Percentiles rank a stretch among this genome's conserved stretches.
Conservation (phyloP, 2,888 invertebrate species). For the Creontiades dilutus region DNA sequence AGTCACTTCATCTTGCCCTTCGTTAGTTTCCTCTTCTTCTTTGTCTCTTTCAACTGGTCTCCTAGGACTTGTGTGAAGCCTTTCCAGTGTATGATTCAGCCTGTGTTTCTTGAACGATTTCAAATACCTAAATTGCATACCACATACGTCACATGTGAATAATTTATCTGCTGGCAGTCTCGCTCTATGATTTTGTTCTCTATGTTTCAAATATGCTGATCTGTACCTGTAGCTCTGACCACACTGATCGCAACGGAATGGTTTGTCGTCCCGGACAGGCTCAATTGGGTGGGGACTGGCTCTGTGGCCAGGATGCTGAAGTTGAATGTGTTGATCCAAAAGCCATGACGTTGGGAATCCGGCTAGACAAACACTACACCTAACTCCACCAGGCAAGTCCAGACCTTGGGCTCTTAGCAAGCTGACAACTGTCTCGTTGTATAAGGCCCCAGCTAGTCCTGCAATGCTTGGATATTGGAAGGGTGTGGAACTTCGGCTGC, state of each 20-base stretch:
- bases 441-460: conserved; percentile 77
- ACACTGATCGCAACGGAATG: conserved; percentile 94
- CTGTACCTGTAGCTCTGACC: conserved; percentile 93
- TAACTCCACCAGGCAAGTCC: conserved; percentile 77
- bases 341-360: conserved; percentile 93
- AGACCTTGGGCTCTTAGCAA: conserved; percentile 73
- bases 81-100: conserved; percentile 90
- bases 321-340: conserved; percentile 89
- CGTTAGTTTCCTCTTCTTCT: conserved; percentile 76
- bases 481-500: conserved; percentile 81
- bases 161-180: conserved; percentile 92
- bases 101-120: conserved; percentile 95
- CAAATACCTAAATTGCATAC: conserved; percentile 93
- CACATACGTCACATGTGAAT: conserved; percentile 94
- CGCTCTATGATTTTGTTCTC: conserved; percentile 93
- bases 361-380: conserved; percentile 91
- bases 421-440: conserved; percentile 73
- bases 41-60: conserved; percentile 72
- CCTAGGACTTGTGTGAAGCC: conserved; percentile 82
- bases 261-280: conserved; percentile 85
- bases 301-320: conserved; percentile 86
- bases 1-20: conserved; percentile 76
- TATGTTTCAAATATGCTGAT: conserved; percentile 90
- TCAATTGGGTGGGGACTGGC: conserved; percentile 71
- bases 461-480: conserved; percentile 79